These are phyloP conservation scores for Hylyphantes graminicola DNA, from an alignment of 1,140 invertebrate species.

Conservation along the genomic window DNA sequence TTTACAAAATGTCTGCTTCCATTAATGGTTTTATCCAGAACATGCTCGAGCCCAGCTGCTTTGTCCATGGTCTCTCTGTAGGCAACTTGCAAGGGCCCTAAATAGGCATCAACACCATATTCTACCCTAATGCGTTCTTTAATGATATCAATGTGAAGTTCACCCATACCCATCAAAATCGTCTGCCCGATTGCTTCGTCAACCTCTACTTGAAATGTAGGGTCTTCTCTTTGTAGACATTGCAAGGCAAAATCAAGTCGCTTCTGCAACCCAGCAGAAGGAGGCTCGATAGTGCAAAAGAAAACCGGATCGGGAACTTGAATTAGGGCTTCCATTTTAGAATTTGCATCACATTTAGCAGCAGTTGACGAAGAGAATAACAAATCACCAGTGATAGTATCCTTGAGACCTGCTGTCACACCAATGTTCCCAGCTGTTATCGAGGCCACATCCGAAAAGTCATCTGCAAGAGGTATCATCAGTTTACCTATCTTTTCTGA, in stretches of 20 bases:
- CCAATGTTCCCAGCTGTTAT: conserved; percentile 87
- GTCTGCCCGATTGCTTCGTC: conserved; percentile 87
- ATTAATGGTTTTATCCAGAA: conserved; percentile 76
- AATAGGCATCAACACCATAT: conserved; percentile 90
- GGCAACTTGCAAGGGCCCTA: conserved; percentile 95
- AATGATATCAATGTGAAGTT: conserved; percentile 91
- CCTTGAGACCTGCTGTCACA: conserved; percentile 86
- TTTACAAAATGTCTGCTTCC: conserved; percentile 62
- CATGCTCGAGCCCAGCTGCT: conserved; percentile 70
- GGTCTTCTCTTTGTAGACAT: conserved; percentile 91
- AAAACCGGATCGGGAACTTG: conserved; percentile 93
- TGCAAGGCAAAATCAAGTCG: conserved; percentile 85
- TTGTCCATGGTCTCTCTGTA: conserved; percentile 83
- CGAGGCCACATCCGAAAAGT: conserved; percentile 79
- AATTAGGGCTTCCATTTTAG: conserved; percentile 64
- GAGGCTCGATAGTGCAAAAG: conserved; percentile 95
- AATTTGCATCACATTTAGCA: conserved; percentile 63
- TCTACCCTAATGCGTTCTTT: conserved; percentile 87
- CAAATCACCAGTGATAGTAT: conserved; percentile 87
- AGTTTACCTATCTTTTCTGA: conserved; percentile 77
- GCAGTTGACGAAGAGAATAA: conserved; percentile 75
- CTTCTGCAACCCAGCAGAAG: conserved; percentile 80
- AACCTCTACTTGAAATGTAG: conserved; percentile 83
- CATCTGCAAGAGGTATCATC: conserved; percentile 86
- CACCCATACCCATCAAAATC: conserved; percentile 88